Percentiles rank a stretch among this genome's conserved stretches.
Conservation (phyloP, 2,797 vertebrate species). For the Semaprochilodus insignis region DNA sequence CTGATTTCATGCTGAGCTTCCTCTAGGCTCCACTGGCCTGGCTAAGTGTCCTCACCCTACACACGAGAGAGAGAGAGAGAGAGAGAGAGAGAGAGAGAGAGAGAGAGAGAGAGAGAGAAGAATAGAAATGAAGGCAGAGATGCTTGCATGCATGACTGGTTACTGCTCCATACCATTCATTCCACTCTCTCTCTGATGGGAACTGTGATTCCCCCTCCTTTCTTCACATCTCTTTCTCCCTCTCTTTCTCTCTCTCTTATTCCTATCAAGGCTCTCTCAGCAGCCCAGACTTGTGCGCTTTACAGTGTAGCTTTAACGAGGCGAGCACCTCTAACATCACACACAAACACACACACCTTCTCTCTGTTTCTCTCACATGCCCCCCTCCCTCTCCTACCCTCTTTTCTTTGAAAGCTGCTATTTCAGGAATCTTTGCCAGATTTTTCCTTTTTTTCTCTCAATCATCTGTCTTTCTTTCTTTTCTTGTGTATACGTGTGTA, state of each 20-base stretch:
- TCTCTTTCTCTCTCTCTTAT: constrained; percentile 21
- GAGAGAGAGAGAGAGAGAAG: constrained; percentile 24
- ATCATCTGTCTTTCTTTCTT: constrained; percentile 1
- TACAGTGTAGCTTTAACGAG: constrained; percentile 51
- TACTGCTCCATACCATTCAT: constrained; percentile 83
- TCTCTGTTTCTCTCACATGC: not conserved
- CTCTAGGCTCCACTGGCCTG: constrained; percentile 75
- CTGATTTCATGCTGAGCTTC: constrained; percentile 84
- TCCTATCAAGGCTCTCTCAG: not conserved
- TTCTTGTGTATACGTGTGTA: constrained; percentile 18
- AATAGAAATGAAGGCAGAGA: constrained; percentile 32
- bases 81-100: constrained; percentile 20
- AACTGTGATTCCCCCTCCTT: constrained; percentile 60
- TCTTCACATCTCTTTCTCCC: constrained; percentile 53
- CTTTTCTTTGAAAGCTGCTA: constrained; percentile 57
- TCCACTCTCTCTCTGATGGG: constrained; percentile 67
- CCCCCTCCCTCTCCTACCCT: constrained; percentile 5
- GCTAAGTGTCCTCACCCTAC: constrained; percentile 70
- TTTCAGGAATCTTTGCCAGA: constrained; percentile 54
- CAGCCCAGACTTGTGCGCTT: constrained; percentile 11
- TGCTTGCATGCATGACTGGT: constrained; percentile 78
- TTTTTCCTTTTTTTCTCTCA: constrained; percentile 32
- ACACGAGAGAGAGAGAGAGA: constrained; percentile 53
- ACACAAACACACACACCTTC: constrained; percentile 18
- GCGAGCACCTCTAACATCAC: constrained; percentile 21